Evolutionary conservation across 2,113 vertebrate species (phyloP).

Genomic region (Cheirogaleus medius): DNA sequence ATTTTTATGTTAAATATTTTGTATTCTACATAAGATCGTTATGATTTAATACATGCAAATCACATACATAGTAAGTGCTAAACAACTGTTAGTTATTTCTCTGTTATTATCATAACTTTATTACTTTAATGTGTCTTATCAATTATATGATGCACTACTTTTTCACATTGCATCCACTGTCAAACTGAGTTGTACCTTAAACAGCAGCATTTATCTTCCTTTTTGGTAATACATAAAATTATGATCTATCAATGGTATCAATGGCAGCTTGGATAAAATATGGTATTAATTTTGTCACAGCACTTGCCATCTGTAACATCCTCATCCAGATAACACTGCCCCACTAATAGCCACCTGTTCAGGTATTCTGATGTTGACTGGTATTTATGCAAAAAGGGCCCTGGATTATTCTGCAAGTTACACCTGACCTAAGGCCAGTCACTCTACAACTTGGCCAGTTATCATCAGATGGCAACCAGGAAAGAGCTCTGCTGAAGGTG

Average conservation of each 20-base stretch:
- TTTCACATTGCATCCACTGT: neutral
- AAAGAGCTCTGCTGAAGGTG: neutral
- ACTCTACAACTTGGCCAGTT: neutral
- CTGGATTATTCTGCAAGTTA: neutral
- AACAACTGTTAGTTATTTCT: neutral
- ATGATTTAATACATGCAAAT: neutral
- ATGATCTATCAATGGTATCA: neutral
- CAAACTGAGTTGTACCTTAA: neutral
- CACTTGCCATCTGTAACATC: neutral
- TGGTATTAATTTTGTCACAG: neutral
- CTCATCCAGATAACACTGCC: neutral
- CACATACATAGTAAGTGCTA: neutral
- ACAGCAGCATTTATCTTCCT: neutral
- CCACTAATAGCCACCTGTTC: neutral
- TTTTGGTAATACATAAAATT: neutral
- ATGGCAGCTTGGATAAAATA: neutral
- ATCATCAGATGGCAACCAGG: neutral
- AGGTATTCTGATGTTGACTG: neutral
- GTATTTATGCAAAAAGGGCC: neutral
- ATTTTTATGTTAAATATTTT: neutral
- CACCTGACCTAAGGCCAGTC: neutral
- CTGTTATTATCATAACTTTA: neutral
- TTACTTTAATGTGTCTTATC: neutral
- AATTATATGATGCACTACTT: neutral
- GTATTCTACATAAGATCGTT: neutral